A percentile compares a stretch with the other conserved stretches of the same genome.
Conservation (phyloP, 2,888 invertebrate genomes). For the Deladenus siricidicola region DNA sequence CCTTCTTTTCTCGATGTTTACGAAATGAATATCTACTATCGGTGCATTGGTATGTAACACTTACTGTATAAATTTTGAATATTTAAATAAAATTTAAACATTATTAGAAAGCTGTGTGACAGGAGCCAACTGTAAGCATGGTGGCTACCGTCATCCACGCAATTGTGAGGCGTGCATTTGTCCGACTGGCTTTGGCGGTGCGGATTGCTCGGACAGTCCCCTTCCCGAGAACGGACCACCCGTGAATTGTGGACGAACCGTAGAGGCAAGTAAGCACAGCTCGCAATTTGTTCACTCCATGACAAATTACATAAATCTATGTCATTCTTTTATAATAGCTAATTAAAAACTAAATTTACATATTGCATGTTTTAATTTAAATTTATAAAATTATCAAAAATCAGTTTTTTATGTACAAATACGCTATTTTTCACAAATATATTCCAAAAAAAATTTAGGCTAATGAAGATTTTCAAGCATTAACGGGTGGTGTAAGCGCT, state of each 20-base stretch:
- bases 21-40: slow-evolving; percentile 48
- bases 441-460: slow-evolving; percentile 18
- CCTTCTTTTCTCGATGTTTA: slow-evolving; percentile 36
- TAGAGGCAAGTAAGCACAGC: slow-evolving; percentile 5
- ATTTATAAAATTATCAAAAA: too few species aligned
- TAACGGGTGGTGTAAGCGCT: slow-evolving; percentile 12
- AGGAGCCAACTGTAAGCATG: slow-evolving; percentile 37
- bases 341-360: too few species aligned
- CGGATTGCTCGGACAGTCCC: slow-evolving; percentile 13
- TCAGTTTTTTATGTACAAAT: too few species aligned
- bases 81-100: background rate
- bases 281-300: too few species aligned
- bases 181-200: slow-evolving; percentile 43
- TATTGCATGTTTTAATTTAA: too few species aligned
- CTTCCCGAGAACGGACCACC: slow-evolving; percentile 17
- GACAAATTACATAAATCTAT: too few species aligned
- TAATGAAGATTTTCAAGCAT: slow-evolving; percentile 8
- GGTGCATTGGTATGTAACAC: slow-evolving; percentile 31
- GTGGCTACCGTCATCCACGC: slow-evolving; percentile 37
- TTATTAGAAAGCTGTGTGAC: slow-evolving; percentile 2
- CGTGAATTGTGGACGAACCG: slow-evolving; percentile 16
- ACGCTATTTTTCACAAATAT: too few species aligned
- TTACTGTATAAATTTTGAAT: background rate
- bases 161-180: slow-evolving; percentile 40
- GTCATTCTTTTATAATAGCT: too few species aligned